phyloP scores from a whole-genome alignment of 2,113 vertebrate species.

The Lota lota region DNA sequence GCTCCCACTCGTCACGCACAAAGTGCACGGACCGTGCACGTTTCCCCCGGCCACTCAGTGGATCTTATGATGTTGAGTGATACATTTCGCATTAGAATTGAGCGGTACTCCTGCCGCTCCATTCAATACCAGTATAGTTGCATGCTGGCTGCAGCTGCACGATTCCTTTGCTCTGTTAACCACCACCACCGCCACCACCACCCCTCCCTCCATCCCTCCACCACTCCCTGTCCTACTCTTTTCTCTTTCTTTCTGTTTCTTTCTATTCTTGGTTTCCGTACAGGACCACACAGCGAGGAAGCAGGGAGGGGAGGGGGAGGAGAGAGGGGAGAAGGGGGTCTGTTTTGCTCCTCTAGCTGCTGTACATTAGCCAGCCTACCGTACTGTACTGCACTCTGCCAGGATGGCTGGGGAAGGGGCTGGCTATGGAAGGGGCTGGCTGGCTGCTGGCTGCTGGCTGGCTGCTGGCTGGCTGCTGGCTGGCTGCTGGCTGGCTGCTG shows the following conservation, averaged over 20 bases:
- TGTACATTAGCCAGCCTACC: background rate
- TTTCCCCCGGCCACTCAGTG: no score
- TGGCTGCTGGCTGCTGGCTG: no score
- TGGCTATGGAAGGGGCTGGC: no score
- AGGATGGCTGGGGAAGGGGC: background rate
- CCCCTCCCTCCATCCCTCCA: background rate
- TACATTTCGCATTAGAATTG: no score
- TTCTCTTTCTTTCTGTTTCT: background rate
- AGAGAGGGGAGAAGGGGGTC: background rate
- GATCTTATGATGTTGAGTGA: no score
- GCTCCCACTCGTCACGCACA: no score
- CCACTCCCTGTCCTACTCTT: background rate
- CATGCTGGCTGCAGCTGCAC: background rate
- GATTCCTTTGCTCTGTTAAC: background rate
- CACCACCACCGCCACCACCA: background rate
- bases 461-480: no score
- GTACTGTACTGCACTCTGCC: background rate
- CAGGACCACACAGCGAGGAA: slow-evolving; percentile 1
- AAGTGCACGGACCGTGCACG: no score
- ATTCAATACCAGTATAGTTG: no score
- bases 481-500: no score
- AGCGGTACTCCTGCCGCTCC: no score
- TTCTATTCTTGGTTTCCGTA: background rate
- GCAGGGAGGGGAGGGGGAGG: background rate
- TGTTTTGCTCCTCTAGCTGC: background rate